phyloP scores from a whole-genome alignment of 2,797 vertebrate genomes.

The Loriculus beryllinus region DNA sequence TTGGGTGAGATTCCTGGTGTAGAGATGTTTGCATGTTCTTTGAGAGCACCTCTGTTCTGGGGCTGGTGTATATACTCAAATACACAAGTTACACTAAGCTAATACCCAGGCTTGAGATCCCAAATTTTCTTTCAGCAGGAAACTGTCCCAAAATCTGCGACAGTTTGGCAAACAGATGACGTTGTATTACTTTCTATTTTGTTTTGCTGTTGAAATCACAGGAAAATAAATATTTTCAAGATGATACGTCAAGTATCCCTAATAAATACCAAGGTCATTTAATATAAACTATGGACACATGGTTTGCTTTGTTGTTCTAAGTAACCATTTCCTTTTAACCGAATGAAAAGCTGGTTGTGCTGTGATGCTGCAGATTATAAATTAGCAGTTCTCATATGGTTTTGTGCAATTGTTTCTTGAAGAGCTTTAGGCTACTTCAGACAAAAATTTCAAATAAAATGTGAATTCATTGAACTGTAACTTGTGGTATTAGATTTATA shows the following conservation, averaged over 20 bases:
- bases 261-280: conserved; percentile 55
- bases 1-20: background rate
- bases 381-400: conserved; percentile 49
- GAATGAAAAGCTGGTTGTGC: conserved; percentile 16
- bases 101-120: background rate
- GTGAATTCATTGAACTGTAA: conserved; percentile 83
- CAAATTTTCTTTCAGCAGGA: background rate
- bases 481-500: conserved; percentile 79
- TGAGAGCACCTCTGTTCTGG: background rate
- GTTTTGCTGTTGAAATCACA: conserved; percentile 51
- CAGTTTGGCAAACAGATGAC: background rate
- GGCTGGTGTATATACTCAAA: background rate
- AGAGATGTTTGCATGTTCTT: background rate
- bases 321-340: conserved; percentile 42
- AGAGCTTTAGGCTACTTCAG: conserved; percentile 79
- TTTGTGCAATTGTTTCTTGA: conserved; percentile 59
- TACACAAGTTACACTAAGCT: background rate
- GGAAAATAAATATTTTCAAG: conserved; percentile 56
- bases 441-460: conserved; percentile 77
- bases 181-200: conserved; percentile 12
- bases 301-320: conserved; percentile 23
- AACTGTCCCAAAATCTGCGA: background rate
- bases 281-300: conserved; percentile 43
- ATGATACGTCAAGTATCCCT: conserved; percentile 31
- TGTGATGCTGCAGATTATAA: conserved; percentile 38